These are phyloP conservation scores for Holothuria leucospilota DNA, from an alignment of 53 echinoderm and acorn worm species.

Conservation along the genomic window DNA sequence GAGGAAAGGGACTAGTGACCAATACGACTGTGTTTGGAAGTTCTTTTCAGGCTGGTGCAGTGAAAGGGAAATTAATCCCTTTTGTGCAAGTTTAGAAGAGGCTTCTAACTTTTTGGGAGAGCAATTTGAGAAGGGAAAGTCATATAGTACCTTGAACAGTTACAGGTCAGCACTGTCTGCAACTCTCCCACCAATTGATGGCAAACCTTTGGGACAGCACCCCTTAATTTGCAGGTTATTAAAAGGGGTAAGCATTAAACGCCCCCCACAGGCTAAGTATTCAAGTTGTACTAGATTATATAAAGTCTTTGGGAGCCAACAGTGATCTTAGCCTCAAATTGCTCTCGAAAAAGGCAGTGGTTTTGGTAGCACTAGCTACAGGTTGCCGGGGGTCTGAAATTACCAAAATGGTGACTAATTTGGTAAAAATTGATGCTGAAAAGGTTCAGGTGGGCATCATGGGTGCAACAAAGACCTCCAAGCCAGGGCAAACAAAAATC, in stretches of 20 bases:
- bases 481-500: neutral
- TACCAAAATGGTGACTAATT: neutral
- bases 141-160: too few relatives aligned
- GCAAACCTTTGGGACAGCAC: conserved; percentile 30
- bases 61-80: conserved; percentile 20
- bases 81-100: conserved; percentile 12
- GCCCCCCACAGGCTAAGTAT: conserved; percentile 12
- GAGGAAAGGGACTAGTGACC: conserved; percentile 27
- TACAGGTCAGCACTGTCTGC: neutral
- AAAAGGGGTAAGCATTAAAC: neutral
- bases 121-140: too few relatives aligned
- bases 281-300: neutral
- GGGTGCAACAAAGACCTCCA: conserved; percentile 12
- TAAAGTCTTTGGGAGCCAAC: neutral
- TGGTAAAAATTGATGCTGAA: neutral
- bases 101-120: neutral
- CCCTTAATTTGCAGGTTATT: conserved; percentile 9
- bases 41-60: conserved; percentile 27
- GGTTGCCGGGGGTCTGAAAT: conserved; percentile 13
- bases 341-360: neutral
- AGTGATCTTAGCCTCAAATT: neutral
- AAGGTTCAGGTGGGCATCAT: conserved; percentile 4
- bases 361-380: neutral
- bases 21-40: conserved; percentile 28
- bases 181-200: neutral